These are phyloP conservation scores for Cecidostiba fungosa DNA, from an alignment of 2,888 invertebrate genomes.

Conservation along the genomic window DNA sequence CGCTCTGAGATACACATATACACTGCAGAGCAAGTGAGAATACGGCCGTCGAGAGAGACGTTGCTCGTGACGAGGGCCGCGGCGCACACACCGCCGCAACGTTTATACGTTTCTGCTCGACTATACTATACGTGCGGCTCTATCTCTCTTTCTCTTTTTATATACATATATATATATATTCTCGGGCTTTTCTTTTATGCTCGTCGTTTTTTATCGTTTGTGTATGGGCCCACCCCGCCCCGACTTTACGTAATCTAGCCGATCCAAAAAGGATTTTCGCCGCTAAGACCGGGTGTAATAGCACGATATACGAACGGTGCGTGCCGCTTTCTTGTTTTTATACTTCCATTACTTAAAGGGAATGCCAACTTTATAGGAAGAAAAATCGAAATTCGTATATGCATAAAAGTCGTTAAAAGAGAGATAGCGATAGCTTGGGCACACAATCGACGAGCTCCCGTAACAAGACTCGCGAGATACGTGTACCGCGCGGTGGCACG, in stretches of 20 bases:
- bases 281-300: background rate
- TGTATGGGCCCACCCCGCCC: background rate
- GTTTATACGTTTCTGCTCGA: slow-evolving; percentile 45
- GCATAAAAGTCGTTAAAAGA: background rate
- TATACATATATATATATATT: slow-evolving; percentile 25
- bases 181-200: background rate
- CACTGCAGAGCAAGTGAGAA: slow-evolving; percentile 1
- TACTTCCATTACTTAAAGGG: background rate
- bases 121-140: slow-evolving; percentile 24
- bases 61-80: slow-evolving; percentile 28
- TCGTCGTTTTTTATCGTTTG: slow-evolving; percentile 31
- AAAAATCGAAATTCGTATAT: background rate
- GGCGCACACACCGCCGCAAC: slow-evolving; percentile 21
- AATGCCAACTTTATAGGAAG: background rate
- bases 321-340: background rate
- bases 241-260: background rate
- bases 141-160: background rate
- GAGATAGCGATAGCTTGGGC: background rate
- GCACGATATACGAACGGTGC: background rate
- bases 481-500: slow-evolving; percentile 23
- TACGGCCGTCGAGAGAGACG: slow-evolving; percentile 46
- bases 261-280: background rate
- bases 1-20: background rate
- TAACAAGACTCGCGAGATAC: slow-evolving; percentile 39
- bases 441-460: slow-evolving; percentile 3